Conservation (phyloP, 2,113 vertebrate species). For the Cettia cetti region DNA sequence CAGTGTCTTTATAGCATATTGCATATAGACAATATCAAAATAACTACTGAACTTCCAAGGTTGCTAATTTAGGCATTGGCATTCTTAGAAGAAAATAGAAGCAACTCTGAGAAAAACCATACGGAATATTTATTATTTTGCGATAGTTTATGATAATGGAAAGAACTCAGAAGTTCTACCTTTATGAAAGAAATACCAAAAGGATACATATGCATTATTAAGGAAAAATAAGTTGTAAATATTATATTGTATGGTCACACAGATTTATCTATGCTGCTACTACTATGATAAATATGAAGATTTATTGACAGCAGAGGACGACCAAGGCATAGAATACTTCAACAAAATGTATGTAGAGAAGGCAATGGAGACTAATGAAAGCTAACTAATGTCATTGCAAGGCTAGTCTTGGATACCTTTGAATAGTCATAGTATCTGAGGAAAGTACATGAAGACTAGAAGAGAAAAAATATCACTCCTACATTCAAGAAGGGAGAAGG, state of each 20-base stretch:
- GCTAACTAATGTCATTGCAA: neutral
- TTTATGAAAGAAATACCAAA: neutral
- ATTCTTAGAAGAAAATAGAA: neutral
- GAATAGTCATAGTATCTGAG: neutral
- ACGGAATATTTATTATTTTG: neutral
- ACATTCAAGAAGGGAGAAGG: neutral
- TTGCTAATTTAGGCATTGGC: neutral
- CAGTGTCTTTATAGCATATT: neutral
- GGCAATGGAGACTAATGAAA: neutral
- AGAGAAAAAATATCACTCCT: neutral
- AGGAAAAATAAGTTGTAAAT: neutral
- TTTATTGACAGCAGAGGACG: neutral
- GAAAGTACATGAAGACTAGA: neutral
- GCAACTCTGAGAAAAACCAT: neutral
- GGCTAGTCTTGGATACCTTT: neutral
- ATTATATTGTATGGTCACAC: neutral
- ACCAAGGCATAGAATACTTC: neutral
- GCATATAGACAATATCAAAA: neutral
- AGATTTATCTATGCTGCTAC: neutral
- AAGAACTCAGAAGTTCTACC: neutral
- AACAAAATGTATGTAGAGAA: fast-evolving
- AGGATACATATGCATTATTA: neutral
- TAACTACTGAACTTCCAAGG: neutral
- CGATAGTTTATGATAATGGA: neutral
- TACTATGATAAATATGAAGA: neutral